Conservation (phyloP, 2,113 vertebrate species). For the Charadrius vociferus region DNA sequence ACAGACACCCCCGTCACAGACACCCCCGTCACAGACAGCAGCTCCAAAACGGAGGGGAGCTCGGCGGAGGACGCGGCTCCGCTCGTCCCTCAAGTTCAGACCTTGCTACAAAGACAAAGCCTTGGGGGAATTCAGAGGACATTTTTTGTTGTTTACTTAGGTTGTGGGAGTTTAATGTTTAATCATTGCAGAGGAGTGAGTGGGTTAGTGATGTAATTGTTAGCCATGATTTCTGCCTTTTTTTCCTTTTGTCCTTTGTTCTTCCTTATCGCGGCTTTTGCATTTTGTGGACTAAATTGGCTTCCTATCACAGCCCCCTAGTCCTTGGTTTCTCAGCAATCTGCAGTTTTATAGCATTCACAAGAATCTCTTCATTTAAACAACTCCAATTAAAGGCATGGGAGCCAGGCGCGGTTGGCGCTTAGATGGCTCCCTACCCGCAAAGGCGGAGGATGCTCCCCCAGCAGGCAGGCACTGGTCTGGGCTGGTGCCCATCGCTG, state of each 20-base stretch:
- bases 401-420: neutral
- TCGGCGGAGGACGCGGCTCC: neutral
- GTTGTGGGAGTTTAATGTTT: slow-evolving; percentile 59
- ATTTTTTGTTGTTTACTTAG: slow-evolving; percentile 1
- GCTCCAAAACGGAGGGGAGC: neutral
- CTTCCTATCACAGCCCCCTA: neutral
- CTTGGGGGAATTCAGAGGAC: neutral
- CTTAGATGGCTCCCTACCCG: neutral
- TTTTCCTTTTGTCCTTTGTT: slow-evolving; percentile 55
- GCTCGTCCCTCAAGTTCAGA: neutral
- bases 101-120: slow-evolving; percentile 1
- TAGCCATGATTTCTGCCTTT: slow-evolving; percentile 25
- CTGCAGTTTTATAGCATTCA: neutral
- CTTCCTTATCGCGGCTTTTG: neutral
- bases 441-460: neutral
- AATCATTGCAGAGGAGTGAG: slow-evolving; percentile 23
- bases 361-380: neutral
- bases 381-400: neutral
- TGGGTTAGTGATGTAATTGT: slow-evolving; percentile 36
- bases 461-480: neutral
- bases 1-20: neutral
- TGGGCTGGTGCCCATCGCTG: rapidly evolving
- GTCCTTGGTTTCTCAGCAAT: neutral
- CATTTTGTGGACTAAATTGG: neutral
- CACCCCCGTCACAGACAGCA: neutral